Conservation (phyloP, 2,797 vertebrate species). For the Mareca penelope region DNA sequence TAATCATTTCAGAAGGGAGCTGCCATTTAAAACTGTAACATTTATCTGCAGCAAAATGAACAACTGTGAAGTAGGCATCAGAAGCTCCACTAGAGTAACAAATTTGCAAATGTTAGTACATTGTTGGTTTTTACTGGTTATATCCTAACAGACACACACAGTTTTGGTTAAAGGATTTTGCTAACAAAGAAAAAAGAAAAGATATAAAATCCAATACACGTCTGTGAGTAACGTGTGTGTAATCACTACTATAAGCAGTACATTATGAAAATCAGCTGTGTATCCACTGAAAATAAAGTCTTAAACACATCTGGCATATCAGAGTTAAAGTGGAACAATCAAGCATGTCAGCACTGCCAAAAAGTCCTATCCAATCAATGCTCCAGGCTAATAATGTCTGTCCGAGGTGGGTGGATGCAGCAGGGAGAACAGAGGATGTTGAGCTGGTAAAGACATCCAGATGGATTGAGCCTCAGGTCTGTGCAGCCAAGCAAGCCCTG, state of each 20-base stretch:
- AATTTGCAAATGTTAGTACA: neutral
- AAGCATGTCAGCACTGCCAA: neutral
- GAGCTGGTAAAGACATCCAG: neutral
- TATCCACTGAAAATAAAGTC: neutral
- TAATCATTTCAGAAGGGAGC: neutral
- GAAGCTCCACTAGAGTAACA: neutral
- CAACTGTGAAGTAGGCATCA: neutral
- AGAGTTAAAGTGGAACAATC: neutral
- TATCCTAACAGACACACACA: neutral
- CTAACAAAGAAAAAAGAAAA: neutral
- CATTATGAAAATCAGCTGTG: neutral
- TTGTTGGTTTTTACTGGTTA: neutral
- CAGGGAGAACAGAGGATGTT: neutral
- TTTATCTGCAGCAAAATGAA: slow-evolving; percentile 4
- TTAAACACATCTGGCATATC: neutral
- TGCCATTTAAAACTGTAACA: slow-evolving; percentile 18
- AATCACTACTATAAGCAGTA: neutral
- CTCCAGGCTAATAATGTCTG: neutral
- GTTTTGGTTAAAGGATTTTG: neutral
- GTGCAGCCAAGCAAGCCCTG: neutral
- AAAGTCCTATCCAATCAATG: neutral
- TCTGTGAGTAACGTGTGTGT: neutral
- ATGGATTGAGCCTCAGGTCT: neutral
- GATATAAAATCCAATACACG: neutral
- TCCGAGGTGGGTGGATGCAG: neutral